Conservation (phyloP, 2,888 invertebrate species). For the Platycnemis pennipes region DNA sequence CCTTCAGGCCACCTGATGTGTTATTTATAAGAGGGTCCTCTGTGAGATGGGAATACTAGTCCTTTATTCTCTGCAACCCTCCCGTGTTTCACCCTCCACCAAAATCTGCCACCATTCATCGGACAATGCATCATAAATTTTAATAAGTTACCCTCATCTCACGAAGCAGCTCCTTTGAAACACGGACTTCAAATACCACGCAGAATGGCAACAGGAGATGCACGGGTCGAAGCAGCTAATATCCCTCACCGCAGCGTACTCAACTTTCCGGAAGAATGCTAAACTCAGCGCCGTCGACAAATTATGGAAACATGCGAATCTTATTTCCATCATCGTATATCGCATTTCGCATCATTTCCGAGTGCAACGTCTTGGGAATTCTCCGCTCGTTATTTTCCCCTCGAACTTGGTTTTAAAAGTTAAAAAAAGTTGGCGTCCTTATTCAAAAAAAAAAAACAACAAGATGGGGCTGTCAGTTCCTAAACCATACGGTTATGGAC, state of each 20-base stretch:
- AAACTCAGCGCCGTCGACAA: too few relatives aligned
- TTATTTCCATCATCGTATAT: background rate
- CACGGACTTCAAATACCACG: background rate
- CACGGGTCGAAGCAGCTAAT: background rate
- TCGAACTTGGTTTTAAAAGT: background rate
- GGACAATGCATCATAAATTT: background rate
- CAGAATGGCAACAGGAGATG: background rate
- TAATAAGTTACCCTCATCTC: background rate
- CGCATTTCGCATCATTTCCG: background rate
- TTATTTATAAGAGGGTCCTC: too few relatives aligned
- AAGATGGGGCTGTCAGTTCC: background rate
- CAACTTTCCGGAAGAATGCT: background rate
- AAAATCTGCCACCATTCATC: background rate
- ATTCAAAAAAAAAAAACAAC: background rate
- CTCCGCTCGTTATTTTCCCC: background rate
- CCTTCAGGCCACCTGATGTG: too few relatives aligned
- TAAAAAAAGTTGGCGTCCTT: background rate
- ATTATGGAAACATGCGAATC: too few relatives aligned
- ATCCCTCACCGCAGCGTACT: background rate
- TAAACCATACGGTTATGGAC: background rate
- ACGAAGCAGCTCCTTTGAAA: background rate
- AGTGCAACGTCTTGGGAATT: background rate
- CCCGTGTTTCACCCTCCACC: too few relatives aligned
- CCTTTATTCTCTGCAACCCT: too few relatives aligned
- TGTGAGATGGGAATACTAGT: too few relatives aligned